These are phyloP conservation scores for Clavelina lepadiformis DNA, from an alignment of 23 tunicate species.

Conservation along the genomic window DNA sequence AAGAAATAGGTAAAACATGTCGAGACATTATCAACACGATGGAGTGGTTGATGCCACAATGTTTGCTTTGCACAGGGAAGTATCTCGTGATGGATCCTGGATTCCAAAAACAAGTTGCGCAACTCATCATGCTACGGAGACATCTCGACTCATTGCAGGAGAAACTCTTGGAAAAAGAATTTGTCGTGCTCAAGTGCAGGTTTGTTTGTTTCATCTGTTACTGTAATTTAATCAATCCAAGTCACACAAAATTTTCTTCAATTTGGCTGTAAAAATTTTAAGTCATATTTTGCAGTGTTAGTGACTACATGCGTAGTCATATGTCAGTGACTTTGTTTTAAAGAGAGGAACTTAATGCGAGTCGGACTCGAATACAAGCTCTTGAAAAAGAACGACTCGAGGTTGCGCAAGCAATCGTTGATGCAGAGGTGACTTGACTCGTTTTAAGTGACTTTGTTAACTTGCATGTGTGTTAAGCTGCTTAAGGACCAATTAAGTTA, in stretches of 20 bases:
- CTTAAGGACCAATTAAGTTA: too few relatives aligned
- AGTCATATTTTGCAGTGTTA: too few relatives aligned
- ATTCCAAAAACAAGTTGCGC: slow-evolving; percentile 48
- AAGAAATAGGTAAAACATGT: slow-evolving; percentile 33
- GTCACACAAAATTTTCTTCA: too few relatives aligned
- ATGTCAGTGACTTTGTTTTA: neutral
- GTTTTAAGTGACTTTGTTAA: too few relatives aligned
- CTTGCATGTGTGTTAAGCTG: too few relatives aligned
- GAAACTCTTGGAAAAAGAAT: slow-evolving; percentile 54
- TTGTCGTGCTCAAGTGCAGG: slow-evolving; percentile 52
- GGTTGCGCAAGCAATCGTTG: slow-evolving; percentile 13
- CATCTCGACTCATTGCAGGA: slow-evolving; percentile 68
- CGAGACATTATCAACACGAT: too few relatives aligned
- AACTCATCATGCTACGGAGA: slow-evolving; percentile 58
- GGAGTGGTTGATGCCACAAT: too few relatives aligned
- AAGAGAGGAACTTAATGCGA: slow-evolving; percentile 74
- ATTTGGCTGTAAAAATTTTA: too few relatives aligned
- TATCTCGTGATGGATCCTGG: slow-evolving; percentile 48
- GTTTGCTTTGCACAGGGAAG: slow-evolving; percentile 31
- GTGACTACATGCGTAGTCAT: too few relatives aligned
- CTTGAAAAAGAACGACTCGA: slow-evolving; percentile 32
- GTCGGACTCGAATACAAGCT: slow-evolving; percentile 48
- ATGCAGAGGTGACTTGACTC: slow-evolving; percentile 22
- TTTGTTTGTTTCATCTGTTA: too few relatives aligned
- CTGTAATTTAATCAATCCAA: too few relatives aligned